Conservation (phyloP, 2,113 vertebrate species). For the Microtus ochrogaster region DNA sequence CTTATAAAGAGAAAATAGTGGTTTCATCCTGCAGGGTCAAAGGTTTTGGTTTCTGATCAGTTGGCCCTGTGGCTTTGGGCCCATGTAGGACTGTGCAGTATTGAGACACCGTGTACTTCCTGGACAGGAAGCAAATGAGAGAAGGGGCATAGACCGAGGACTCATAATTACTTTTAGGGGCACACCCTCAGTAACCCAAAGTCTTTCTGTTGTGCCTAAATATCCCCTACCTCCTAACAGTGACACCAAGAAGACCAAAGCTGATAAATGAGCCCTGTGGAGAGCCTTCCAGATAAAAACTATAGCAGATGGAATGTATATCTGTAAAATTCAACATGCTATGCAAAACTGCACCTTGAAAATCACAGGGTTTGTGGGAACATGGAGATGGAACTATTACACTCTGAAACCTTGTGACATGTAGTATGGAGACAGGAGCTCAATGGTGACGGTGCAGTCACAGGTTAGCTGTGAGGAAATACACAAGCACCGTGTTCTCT, state of each 20-base stretch:
- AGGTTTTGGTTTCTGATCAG: neutral
- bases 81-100: too few species aligned
- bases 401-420: too few species aligned
- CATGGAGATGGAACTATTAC: too few species aligned
- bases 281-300: neutral
- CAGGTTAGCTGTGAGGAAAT: neutral
- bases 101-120: neutral
- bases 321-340: neutral
- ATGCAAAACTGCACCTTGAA: neutral
- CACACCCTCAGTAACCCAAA: neutral
- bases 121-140: neutral
- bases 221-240: neutral
- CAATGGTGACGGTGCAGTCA: neutral
- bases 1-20: neutral
- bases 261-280: neutral
- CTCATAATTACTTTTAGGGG: too few species aligned
- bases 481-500: neutral
- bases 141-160: neutral
- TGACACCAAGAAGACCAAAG: neutral
- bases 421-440: too few species aligned
- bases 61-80: neutral
- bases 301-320: fast-evolving
- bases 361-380: neutral
- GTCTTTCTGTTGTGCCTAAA: neutral
- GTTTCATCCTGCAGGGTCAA: neutral